These are phyloP conservation scores for Dicrurus megarhynchus DNA, from an alignment of 2,113 vertebrate genomes.

Conservation along the genomic window DNA sequence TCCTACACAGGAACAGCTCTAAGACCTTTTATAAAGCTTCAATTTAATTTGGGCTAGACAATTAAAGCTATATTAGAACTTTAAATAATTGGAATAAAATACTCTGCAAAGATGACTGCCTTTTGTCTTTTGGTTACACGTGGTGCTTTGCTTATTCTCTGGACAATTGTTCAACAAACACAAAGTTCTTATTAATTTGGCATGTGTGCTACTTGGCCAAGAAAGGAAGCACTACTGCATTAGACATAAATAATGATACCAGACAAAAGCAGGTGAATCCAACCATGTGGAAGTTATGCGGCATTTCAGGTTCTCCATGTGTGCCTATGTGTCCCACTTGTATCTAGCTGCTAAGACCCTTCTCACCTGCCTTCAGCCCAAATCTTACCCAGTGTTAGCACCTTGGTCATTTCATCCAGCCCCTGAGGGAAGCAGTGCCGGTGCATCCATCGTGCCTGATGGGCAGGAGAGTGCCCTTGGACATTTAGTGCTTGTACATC, in stretches of 20 bases:
- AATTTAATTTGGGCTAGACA: not conserved
- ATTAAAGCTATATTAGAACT: not conserved
- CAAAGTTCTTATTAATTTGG: not conserved
- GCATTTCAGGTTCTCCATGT: not conserved
- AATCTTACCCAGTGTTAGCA: not conserved
- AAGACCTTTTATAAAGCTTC: not conserved
- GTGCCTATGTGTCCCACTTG: not conserved
- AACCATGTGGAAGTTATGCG: accelerated
- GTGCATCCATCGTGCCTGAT: accelerated
- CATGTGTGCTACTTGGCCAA: not conserved
- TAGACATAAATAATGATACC: not conserved
- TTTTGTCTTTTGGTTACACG: not conserved
- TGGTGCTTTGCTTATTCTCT: not conserved
- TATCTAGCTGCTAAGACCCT: not conserved
- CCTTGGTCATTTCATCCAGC: not conserved
- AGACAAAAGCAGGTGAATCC: not conserved
- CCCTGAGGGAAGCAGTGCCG: not conserved
- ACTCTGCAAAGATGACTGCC: not conserved
- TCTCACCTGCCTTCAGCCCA: not conserved
- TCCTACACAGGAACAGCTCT: not conserved
- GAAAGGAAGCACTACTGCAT: not conserved
- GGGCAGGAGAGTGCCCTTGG: not conserved
- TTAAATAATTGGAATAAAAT: not conserved
- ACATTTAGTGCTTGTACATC: not conserved
- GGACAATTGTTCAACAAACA: not conserved